Conservation (phyloP, 2,888 invertebrate genomes). For the Ennomos fuscantarius region DNA sequence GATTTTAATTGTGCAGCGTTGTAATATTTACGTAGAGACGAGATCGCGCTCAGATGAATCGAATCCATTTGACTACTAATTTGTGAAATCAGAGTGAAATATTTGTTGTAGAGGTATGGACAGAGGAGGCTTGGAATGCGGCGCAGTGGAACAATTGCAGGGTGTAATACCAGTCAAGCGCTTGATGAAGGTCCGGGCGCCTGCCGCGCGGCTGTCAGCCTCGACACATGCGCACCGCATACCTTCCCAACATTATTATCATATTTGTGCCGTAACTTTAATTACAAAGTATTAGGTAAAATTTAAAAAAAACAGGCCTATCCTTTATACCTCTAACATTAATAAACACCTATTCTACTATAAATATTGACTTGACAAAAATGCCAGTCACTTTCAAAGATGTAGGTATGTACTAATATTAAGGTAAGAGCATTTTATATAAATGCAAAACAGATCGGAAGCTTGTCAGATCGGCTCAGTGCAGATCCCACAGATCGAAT, state of each 20-base stretch:
- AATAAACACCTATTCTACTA: too few species aligned
- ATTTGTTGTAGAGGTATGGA: conserved; percentile 53
- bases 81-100: conserved; percentile 77
- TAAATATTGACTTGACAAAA: conserved; percentile 1
- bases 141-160: conserved; percentile 77
- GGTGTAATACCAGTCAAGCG: conserved; percentile 83
- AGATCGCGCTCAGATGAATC: conserved; percentile 37
- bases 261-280: conserved; percentile 9
- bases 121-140: conserved; percentile 67
- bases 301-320: neutral
- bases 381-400: conserved; percentile 54
- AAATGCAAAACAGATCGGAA: conserved; percentile 84
- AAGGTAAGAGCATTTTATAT: conserved; percentile 83
- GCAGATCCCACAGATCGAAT: conserved; percentile 81
- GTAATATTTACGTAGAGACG: conserved; percentile 40
- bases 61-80: conserved; percentile 64
- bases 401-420: conserved; percentile 62
- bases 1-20: conserved; percentile 51
- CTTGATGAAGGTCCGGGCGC: conserved; percentile 79
- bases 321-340: too few species aligned
- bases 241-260: conserved; percentile 34
- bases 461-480: conserved; percentile 84
- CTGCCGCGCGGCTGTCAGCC: conserved; percentile 52
- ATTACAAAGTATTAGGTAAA: too few species aligned
- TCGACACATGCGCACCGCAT: conserved; percentile 45